These are phyloP conservation scores for Drosophila micromelanica DNA, from an alignment of 1,140 invertebrate genomes.

Conservation along the genomic window DNA sequence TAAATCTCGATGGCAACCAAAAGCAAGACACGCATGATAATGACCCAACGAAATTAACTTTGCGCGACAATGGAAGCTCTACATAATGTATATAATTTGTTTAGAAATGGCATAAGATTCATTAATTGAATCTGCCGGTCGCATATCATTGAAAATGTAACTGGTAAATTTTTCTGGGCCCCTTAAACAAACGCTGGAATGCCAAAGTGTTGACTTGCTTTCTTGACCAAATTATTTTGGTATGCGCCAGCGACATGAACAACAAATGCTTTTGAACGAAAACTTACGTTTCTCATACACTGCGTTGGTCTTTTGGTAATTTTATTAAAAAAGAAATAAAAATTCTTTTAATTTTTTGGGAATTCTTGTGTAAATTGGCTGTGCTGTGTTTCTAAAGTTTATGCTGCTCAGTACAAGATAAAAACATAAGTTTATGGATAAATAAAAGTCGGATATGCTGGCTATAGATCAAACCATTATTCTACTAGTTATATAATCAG, in stretches of 20 bases:
- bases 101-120: slow-evolving; percentile 57
- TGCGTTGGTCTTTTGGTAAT: slow-evolving; percentile 22
- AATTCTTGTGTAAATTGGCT: slow-evolving; percentile 20
- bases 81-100: slow-evolving; percentile 34
- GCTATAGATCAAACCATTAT: too few species aligned
- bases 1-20: slow-evolving; percentile 56
- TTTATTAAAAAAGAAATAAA: slow-evolving; percentile 43
- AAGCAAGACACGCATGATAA: slow-evolving; percentile 63
- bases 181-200: slow-evolving; percentile 38
- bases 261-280: slow-evolving; percentile 42
- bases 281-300: slow-evolving; percentile 26
- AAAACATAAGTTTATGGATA: too few species aligned
- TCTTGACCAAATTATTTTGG: slow-evolving; percentile 58
- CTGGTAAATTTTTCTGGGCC: slow-evolving; percentile 43
- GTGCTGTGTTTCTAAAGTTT: background rate
- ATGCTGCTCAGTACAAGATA: background rate
- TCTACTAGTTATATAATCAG: too few species aligned
- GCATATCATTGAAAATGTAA: slow-evolving; percentile 60
- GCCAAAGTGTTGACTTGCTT: slow-evolving; percentile 55
- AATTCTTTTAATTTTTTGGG: slow-evolving; percentile 41
- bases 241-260: slow-evolving; percentile 60
- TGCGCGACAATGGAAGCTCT: background rate
- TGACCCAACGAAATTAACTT: slow-evolving; percentile 9
- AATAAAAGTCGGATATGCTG: too few species aligned
- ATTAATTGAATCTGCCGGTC: slow-evolving; percentile 34